phyloP scores from a whole-genome alignment of 2,113 vertebrate species.

The Albula goreensis region DNA sequence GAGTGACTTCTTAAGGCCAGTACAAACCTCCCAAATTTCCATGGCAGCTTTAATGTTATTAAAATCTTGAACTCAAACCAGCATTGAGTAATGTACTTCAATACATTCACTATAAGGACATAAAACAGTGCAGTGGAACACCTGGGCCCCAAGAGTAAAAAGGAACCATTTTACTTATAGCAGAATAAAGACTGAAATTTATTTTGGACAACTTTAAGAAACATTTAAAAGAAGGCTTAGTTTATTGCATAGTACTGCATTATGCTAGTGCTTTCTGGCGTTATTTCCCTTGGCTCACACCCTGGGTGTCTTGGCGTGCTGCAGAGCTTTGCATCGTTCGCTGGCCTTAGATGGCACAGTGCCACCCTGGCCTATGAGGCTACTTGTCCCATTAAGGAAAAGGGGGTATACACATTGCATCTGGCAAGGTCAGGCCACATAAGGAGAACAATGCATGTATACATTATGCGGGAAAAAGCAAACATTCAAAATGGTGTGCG shows the following conservation, averaged over 20 bases:
- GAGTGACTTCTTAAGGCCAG: slow-evolving; percentile 17
- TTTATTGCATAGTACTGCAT: slow-evolving; percentile 40
- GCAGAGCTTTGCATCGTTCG: slow-evolving; percentile 11
- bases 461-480: slow-evolving; percentile 57
- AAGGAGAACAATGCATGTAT: slow-evolving; percentile 59
- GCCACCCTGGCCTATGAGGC: slow-evolving; percentile 69
- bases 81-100: slow-evolving; percentile 53
- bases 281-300: slow-evolving; percentile 15
- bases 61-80: slow-evolving; percentile 56
- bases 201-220: slow-evolving; percentile 54
- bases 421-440: slow-evolving; percentile 56
- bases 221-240: slow-evolving; percentile 47
- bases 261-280: slow-evolving; percentile 17
- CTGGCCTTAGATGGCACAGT: slow-evolving; percentile 61
- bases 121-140: slow-evolving; percentile 58
- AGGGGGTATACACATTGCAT: slow-evolving; percentile 59
- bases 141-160: slow-evolving; percentile 56
- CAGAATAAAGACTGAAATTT: slow-evolving; percentile 42
- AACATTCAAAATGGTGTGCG: slow-evolving; percentile 61
- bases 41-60: slow-evolving; percentile 54
- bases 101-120: slow-evolving; percentile 43
- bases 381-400: slow-evolving; percentile 70
- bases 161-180: slow-evolving; percentile 50
- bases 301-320: neutral
- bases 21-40: slow-evolving; percentile 34